phyloP scores from a whole-genome alignment of 2,113 vertebrate genomes.

The Mirounga angustirostris region DNA sequence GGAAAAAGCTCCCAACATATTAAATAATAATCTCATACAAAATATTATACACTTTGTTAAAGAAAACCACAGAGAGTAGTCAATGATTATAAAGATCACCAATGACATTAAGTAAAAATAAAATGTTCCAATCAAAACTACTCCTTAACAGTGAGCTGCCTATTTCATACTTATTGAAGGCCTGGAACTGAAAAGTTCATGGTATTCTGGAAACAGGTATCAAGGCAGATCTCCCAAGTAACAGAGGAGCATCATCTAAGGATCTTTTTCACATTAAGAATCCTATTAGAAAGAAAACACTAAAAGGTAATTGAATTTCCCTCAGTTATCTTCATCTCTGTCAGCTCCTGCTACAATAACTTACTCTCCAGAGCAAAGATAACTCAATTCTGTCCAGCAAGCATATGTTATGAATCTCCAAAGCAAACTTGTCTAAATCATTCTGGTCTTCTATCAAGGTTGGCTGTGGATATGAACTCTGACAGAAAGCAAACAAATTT shows the following conservation, averaged over 20 bases:
- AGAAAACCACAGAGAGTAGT: conserved; percentile 54
- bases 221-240: conserved; percentile 88
- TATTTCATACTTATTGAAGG: conserved; percentile 93
- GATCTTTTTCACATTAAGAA: conserved; percentile 99
- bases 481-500: conserved; percentile 97
- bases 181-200: conserved; percentile 90
- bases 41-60: not conserved
- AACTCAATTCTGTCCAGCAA: conserved; percentile 98
- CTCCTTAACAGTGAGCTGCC: conserved; percentile 88
- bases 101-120: conserved; percentile 83
- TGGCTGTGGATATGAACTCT: conserved; percentile 94
- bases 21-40: conserved; percentile 55
- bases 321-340: conserved; percentile 99
- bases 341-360: conserved; percentile 99
- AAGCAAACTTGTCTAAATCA: conserved; percentile 97
- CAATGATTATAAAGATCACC: conserved; percentile 59
- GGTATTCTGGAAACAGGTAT: conserved; percentile 88
- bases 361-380: conserved; percentile 97
- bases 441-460: conserved; percentile 93
- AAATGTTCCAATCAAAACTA: conserved; percentile 88
- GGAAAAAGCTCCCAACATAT: not conserved
- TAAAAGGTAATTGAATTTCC: conserved; percentile 99
- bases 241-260: conserved; percentile 91
- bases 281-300: conserved; percentile 99
- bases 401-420: conserved; percentile 97